These are phyloP conservation scores for Chironomus tentans DNA, from an alignment of 2,888 invertebrate species.

Conservation along the genomic window DNA sequence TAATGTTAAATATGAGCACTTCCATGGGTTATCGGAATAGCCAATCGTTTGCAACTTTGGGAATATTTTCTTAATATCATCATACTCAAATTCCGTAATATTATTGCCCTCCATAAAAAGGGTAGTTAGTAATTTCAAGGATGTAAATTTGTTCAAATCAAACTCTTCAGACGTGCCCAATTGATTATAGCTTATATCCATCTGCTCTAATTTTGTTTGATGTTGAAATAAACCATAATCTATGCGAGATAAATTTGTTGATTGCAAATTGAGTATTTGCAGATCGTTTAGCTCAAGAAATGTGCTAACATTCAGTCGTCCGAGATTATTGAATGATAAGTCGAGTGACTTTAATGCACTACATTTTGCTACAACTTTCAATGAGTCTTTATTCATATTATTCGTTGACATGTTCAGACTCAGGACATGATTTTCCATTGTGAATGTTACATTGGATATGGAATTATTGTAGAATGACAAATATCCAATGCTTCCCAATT, in stretches of 20 bases:
- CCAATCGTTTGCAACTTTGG: background rate
- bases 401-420: slow-evolving; percentile 14
- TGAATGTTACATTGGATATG: background rate
- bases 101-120: slow-evolving; percentile 19
- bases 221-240: slow-evolving; percentile 16
- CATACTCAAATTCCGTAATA: background rate
- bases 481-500: slow-evolving; percentile 7
- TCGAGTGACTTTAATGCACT: background rate
- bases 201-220: slow-evolving; percentile 7
- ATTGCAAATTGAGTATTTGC: slow-evolving; percentile 7
- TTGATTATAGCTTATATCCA: slow-evolving; percentile 14
- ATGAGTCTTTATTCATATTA: background rate
- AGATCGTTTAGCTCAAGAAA: background rate
- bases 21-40: slow-evolving; percentile 2
- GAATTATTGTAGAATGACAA: slow-evolving; percentile 9
- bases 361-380: background rate
- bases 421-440: background rate
- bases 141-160: background rate
- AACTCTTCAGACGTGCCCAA: background rate
- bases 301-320: slow-evolving; percentile 3
- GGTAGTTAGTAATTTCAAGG: background rate
- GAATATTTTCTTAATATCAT: background rate
- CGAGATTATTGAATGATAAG: slow-evolving; percentile 17
- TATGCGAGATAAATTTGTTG: background rate
- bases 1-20: background rate